Base-by-base conservation (phyloP, 2,888 invertebrate genomes). In the Nysson spinosus region DNA sequence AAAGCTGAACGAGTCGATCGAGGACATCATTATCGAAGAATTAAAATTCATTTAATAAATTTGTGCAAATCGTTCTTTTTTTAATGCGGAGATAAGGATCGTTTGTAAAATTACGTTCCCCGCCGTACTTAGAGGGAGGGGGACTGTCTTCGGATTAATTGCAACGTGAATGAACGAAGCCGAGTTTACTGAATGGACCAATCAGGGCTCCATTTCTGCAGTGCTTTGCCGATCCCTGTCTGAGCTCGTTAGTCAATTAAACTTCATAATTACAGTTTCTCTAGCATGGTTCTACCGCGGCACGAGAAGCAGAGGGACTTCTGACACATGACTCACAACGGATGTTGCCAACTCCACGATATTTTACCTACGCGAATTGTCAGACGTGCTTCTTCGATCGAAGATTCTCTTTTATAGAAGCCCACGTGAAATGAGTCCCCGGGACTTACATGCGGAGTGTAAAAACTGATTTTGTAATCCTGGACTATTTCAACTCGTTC, bases 181-280 rank as follows among this genome's bases (percentile, higher is more conserved):
- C 37, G 16, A 37, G 50, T 39, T 39, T 35, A 37, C 42, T 60
- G 77, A 79, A 74, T 66, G 58, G 63, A 63, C 60, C 69, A 76
- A 77, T 77, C 77, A 71, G 66, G 40, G 56, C 42, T 30, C 54
- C 57, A 60, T 72, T 60, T 79, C 73, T 73, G 72, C 64, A 64
- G 57, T 61, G 66, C 65, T 72, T 66, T 57, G 71, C 50, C 67
- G 69, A 72, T 74, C 66, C 64, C 62, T 43, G 70, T 67, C 67
- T 56, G 44, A 12, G 70, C 79, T 82, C 75, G 79, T 84, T 81
- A 81, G 73, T 63, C 82, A 79, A 84, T 84, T 84, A 83, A 82
- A 78, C 75, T 71, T 77, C 69, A 73, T 83, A 81, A 83, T 83
- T 82, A 81, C 68, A 69, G 61, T 50, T 28, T 26, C n/a, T n/a